Base-by-base conservation (phyloP, 2,113 vertebrate species). In the Siphamia tubifer region DNA sequence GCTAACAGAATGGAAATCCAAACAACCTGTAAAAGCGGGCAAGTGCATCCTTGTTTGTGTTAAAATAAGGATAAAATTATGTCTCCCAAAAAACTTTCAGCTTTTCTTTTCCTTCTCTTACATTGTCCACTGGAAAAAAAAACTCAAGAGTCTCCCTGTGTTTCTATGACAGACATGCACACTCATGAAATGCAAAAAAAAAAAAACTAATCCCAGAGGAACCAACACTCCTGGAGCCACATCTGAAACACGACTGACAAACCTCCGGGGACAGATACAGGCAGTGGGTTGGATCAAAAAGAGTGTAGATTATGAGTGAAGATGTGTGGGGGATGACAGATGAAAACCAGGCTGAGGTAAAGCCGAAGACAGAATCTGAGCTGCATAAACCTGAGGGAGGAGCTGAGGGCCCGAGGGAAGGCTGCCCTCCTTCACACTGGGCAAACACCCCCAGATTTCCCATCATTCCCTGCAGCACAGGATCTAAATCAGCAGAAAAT, bases 391-490 rank as follows among this genome's bases (percentile, higher is more conserved):
- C 66, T 65, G 60, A 77, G 72, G 76, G 70, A 70, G 68, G 51
- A 68, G 72, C 38, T 38, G 51, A 42, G 19, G 62, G 57, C 73
- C 48, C 4, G 10, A 21, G 43, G 75, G 39, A 24, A 2, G 35
- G 60, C 24, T 54, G 64, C 60, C 40, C 71, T 48, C 39, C 54
- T 68, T 57, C 17, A 1, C 57, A 60, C 49, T 61, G 35, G 67
- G 64, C 40, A 81, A 82, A 89, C 84, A 71, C 52, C 63, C 47
- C 55, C 72, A 48, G 53, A 69, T 48, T 38, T 40, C 38, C 64
- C 51, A 47, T 67, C 48, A 68, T 40, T 45, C 57, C 36, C 55
- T 44, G 52, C 68, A 77, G 52, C 5, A 1, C 2, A 1, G 10
- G 58, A 61, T 19, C 5, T 2, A 47, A 57, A 51, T 61, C 72